Percentiles rank a stretch among this genome's conserved stretches.
These are phyloP conservation scores for Lycocerus yunnanus DNA, from an alignment of 2,888 invertebrate species.

Conservation along the genomic window DNA sequence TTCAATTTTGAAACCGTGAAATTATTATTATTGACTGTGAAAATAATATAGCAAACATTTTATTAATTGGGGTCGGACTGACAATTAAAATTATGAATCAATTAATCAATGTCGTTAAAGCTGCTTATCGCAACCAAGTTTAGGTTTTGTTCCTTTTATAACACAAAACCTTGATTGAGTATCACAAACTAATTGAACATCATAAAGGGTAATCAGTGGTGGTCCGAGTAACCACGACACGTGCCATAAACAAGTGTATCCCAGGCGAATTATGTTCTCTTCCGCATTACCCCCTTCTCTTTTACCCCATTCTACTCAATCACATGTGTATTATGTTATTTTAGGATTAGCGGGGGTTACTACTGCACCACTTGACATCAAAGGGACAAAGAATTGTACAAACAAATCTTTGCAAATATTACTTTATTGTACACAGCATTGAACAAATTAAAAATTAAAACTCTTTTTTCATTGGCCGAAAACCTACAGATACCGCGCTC, in stretches of 20 bases:
- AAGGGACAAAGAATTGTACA: slow-evolving; percentile 46
- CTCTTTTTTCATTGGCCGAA: slow-evolving; percentile 13
- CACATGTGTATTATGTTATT: slow-evolving; percentile 49
- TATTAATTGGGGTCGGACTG: not conserved
- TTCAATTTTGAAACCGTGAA: not conserved
- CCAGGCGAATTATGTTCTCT: slow-evolving; percentile 43
- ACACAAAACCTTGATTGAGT: slow-evolving; percentile 32
- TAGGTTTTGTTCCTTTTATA: slow-evolving; percentile 11
- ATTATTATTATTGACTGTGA: not conserved
- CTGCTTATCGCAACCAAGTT: slow-evolving; percentile 1
- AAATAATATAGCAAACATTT: not conserved
- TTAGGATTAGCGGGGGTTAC: slow-evolving; percentile 50
- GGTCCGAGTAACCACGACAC: slow-evolving; percentile 47
- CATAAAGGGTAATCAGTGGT: slow-evolving; percentile 52
- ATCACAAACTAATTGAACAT: slow-evolving; percentile 50
- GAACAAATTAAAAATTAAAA: slow-evolving; percentile 19
- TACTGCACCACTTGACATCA: slow-evolving; percentile 48
- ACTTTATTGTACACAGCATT: slow-evolving; percentile 23
- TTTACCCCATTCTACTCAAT: slow-evolving; percentile 33
- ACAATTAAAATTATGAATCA: not conserved
- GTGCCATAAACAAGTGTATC: slow-evolving; percentile 49
- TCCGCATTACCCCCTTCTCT: slow-evolving; percentile 34
- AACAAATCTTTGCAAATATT: slow-evolving; percentile 51
- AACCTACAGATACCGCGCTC: too few relatives aligned
- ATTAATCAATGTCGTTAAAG: not conserved